Evolutionary conservation across 2,888 invertebrate genomes (phyloP).

Genomic region (Trachelus iudaicus): DNA sequence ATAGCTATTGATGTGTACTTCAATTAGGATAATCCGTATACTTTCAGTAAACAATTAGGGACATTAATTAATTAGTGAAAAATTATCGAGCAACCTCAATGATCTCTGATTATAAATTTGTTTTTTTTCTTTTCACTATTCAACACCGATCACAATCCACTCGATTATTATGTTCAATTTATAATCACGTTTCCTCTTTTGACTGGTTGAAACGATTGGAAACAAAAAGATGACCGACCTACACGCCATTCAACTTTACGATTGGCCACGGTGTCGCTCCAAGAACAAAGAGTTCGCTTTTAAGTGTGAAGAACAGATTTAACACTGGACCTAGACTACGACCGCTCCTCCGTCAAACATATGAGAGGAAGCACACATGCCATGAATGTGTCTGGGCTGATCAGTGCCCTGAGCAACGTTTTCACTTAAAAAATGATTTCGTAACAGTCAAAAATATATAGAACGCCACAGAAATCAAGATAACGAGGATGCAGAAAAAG

Average conservation of each 20-base stretch:
- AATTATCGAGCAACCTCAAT: neutral
- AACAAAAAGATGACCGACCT: neutral
- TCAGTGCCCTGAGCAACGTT: conserved; percentile 1
- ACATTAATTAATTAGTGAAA: neutral
- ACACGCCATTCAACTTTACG: neutral
- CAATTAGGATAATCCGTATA: neutral
- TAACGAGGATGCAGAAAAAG: neutral
- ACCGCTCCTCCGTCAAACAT: conserved; percentile 1
- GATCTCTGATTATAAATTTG: neutral
- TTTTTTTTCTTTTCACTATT: neutral
- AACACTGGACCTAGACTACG: conserved; percentile 15
- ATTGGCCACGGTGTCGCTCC: neutral
- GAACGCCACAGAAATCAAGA: neutral
- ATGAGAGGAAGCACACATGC: neutral
- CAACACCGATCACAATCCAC: neutral
- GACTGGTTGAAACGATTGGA: neutral
- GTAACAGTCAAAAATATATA: neutral
- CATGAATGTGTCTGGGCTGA: conserved; percentile 5
- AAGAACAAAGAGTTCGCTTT: neutral
- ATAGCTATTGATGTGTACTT: neutral
- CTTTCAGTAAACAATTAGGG: neutral
- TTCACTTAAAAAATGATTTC: neutral
- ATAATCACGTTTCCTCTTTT: neutral
- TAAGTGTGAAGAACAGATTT: conserved; percentile 4
- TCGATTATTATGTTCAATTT: neutral